Evolutionary conservation across 1,140 invertebrate genomes (phyloP).

Genomic region (Nixonia krombeini): DNA sequence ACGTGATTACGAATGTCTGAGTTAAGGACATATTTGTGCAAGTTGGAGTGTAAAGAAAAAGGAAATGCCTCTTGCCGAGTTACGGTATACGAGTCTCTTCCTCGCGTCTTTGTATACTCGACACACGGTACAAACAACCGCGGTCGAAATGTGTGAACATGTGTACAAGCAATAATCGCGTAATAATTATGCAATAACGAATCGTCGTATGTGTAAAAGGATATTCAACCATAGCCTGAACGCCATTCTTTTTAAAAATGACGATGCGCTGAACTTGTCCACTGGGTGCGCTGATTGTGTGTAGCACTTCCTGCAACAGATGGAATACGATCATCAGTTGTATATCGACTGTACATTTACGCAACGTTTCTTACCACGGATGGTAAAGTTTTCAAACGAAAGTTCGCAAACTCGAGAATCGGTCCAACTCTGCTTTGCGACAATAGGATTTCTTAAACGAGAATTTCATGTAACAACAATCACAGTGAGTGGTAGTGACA

Average conservation of each 20-base stretch:
- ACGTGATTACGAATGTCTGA: constrained; percentile 77
- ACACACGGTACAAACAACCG: too few relatives aligned
- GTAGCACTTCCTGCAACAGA: constrained; percentile 94
- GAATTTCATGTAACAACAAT: too few relatives aligned
- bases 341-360: too few relatives aligned
- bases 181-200: constrained; percentile 6
- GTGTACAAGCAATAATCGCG: too few relatives aligned
- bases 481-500: too few relatives aligned
- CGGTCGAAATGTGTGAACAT: too few relatives aligned
- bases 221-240: constrained; percentile 99
- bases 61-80: constrained; percentile 7
- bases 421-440: too few relatives aligned
- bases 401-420: not conserved
- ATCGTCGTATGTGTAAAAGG: constrained; percentile 80
- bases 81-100: too few relatives aligned
- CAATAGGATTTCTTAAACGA: too few relatives aligned
- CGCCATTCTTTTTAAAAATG: constrained; percentile 98
- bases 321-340: constrained; percentile 44
- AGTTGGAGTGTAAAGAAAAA: constrained; percentile 22
- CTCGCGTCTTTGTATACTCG: too few relatives aligned
- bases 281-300: constrained; percentile 95
- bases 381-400: not conserved
- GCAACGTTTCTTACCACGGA: not conserved
- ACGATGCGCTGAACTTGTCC: constrained; percentile 98
- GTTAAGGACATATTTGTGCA: constrained; percentile 70